These are phyloP conservation scores for Pipa parva DNA, from an alignment of 2,113 vertebrate genomes.

Conservation along the genomic window DNA sequence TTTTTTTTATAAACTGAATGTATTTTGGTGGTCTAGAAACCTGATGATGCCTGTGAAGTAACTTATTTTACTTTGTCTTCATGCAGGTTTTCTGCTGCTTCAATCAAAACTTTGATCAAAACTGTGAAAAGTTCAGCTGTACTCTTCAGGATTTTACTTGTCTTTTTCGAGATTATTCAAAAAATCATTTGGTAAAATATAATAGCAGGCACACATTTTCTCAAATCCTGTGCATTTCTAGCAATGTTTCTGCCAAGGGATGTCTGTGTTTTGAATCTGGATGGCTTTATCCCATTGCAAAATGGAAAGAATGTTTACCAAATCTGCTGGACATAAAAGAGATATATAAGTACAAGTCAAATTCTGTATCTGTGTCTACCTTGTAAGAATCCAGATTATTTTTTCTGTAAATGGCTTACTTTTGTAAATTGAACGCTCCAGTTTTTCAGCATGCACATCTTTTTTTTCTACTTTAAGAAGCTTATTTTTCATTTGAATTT, in stretches of 20 bases:
- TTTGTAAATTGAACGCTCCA: too few species aligned
- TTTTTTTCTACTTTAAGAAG: too few species aligned
- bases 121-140: background rate
- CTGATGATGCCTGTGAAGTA: too few species aligned
- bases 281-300: background rate
- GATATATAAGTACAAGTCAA: slow-evolving; percentile 3
- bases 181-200: background rate
- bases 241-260: background rate
- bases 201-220: background rate
- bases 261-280: background rate
- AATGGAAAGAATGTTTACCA: slow-evolving; percentile 6
- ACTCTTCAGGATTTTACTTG: background rate
- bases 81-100: background rate
- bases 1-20: too few species aligned
- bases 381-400: background rate
- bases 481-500: too few species aligned
- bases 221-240: background rate
- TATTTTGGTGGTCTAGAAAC: too few species aligned
- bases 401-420: background rate
- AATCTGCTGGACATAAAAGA: slow-evolving; percentile 1
- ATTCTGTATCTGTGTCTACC: background rate
- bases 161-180: background rate
- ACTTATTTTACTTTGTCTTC: too few species aligned
- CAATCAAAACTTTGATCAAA: too few species aligned
- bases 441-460: too few species aligned